Evolutionary conservation across 2,888 invertebrate species (phyloP).

Genomic region (Drosophila colorata): DNA sequence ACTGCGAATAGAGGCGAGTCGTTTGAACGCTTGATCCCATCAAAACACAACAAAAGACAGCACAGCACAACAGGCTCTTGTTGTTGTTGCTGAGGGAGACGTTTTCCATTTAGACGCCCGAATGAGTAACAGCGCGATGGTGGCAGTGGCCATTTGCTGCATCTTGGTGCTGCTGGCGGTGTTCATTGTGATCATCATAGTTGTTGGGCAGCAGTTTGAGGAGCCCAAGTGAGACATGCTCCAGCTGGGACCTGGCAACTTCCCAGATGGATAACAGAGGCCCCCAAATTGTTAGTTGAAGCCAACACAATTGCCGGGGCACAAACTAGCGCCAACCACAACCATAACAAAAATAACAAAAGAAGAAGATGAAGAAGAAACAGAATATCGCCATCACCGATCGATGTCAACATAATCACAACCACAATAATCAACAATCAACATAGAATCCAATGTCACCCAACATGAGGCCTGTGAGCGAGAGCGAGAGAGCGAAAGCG

Average conservation of each 20-base stretch:
- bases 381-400: conserved; percentile 17
- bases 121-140: conserved; percentile 88
- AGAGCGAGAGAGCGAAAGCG: conserved; percentile 7
- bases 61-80: not conserved
- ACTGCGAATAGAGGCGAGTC: conserved; percentile 1
- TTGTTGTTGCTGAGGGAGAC: not conserved
- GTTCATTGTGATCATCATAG: conserved; percentile 93
- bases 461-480: conserved; percentile 11
- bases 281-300: conserved; percentile 83
- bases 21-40: conserved; percentile 3
- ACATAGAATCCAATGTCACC: conserved; percentile 19
- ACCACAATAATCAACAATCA: conserved; percentile 17
- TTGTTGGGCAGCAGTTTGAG: conserved; percentile 91
- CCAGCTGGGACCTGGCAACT: conserved; percentile 86
- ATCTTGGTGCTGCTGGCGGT: conserved; percentile 92
- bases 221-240: conserved; percentile 87
- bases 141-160: conserved; percentile 93
- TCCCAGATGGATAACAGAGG: conserved; percentile 86
- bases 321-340: conserved; percentile 29
- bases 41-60: not conserved
- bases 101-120: conserved; percentile 21
- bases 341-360: conserved; percentile 19
- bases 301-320: conserved; percentile 43
- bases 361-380: conserved; percentile 23
- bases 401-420: conserved; percentile 28